Evolutionary conservation across 2,113 vertebrate species (phyloP), one percentile per base, ranked within the genome.

Genomic region (Taxidea taxus): DNA sequence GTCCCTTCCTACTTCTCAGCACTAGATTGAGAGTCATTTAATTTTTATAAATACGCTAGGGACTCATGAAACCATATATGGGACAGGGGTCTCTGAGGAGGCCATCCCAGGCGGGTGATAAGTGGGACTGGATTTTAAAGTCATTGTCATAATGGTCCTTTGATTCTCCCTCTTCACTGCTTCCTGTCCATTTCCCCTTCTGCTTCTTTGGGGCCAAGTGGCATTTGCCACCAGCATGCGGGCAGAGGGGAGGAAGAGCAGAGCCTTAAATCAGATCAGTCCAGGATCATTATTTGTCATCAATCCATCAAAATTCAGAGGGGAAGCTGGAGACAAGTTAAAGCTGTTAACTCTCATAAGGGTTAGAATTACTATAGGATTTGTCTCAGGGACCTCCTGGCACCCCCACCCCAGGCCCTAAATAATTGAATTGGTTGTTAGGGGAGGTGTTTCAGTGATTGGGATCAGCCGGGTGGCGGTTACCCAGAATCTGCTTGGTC

Each of bases 11-110:
- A 72, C 72, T 93, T 77, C 91, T 95, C 78, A 91, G 95, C 39
- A 31, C 87, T 87, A 83, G 83, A 84, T 95, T 95, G 56, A 97
- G 56, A 94, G 66, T 81, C 95, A 87, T 96, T 98, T 98, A 96
- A 92, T 96, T 96, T 96, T 96, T 92, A 78, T 44, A 89, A 92
- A 95, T 96, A 94, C 95, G 75, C 96, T 37, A 66, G 93, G 87
- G 97, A 95, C 87, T 96, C 75, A 87, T 87, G 75, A 95, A 97
- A 39, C 62, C 74, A 16, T 78, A 54, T 62, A 77, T 62, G 84
- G 83, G 83, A 94, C 80, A 83, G 66, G 92, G 87, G 25, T 68
- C 64, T 93, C 68, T 3, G 56, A 84, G 58, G 87, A 94, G 85
- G 82, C 34, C 34, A 14, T 66, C 39, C 47, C 74, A 25, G 84